Percentiles rank a stretch among this genome's conserved stretches.
These are phyloP conservation scores for Petrocephalus microphthalmus DNA, from an alignment of 2,113 vertebrate genomes.

Conservation along the genomic window DNA sequence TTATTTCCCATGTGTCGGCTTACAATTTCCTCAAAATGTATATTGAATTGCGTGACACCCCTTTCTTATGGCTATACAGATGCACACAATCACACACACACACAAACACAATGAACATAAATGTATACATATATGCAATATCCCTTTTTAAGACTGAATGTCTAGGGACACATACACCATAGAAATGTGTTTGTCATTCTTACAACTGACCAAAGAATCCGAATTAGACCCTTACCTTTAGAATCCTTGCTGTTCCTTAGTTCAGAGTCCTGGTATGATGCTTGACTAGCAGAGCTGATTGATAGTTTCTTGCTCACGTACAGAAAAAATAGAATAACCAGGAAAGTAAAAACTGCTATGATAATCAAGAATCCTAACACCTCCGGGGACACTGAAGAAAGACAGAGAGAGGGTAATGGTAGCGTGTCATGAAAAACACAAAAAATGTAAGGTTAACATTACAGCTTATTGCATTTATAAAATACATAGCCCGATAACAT, in stretches of 20 bases:
- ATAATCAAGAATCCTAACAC: constrained; percentile 90
- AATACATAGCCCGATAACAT: neutral
- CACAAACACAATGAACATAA: neutral
- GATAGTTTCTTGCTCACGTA: constrained; percentile 98
- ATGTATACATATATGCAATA: neutral
- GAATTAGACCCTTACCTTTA: constrained; percentile 2
- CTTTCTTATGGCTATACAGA: neutral
- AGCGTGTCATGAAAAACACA: neutral
- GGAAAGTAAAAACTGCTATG: constrained; percentile 80
- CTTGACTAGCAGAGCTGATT: constrained; percentile 74
- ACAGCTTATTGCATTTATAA: neutral
- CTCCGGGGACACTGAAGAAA: constrained; percentile 87
- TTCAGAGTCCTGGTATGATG: constrained; percentile 71
- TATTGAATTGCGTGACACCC: neutral
- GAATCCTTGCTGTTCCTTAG: constrained; percentile 58
- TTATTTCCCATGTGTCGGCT: neutral
- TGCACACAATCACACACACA: neutral
- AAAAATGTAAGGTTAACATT: neutral
- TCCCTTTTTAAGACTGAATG: neutral
- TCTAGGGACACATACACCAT: neutral
- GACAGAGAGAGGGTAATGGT: neutral
- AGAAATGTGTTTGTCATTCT: neutral
- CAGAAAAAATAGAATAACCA: constrained; percentile 90
- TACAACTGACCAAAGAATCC: neutral
- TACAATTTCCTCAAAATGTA: neutral